A percentile compares a stretch with the other conserved stretches of the same genome.
Evolutionary conservation across 1,140 invertebrate genomes (phyloP).

Genomic region (Tetraneura akinire): DNA sequence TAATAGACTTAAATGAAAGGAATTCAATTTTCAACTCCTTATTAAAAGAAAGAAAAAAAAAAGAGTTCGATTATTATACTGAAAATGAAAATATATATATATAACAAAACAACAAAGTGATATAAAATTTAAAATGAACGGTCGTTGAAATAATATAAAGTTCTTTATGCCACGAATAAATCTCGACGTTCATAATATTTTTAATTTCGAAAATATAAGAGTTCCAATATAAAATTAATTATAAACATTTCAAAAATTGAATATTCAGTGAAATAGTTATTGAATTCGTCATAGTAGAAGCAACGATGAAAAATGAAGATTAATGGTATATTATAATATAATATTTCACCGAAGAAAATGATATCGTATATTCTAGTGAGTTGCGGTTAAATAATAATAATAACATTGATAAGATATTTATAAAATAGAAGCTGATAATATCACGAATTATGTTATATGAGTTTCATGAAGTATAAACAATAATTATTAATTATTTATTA

Average conservation of each 20-base stretch:
- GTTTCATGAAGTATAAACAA: not conserved
- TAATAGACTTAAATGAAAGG: not conserved
- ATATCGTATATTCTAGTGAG: not conserved
- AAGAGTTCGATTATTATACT: not conserved
- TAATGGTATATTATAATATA: constrained; percentile 5
- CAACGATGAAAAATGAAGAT: not conserved
- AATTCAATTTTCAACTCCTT: not conserved
- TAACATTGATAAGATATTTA: no score
- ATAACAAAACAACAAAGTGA: not conserved
- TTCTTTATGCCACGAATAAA: not conserved
- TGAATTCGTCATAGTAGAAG: not conserved
- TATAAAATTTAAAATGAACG: not conserved
- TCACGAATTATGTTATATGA: not conserved
- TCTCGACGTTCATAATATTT: not conserved
- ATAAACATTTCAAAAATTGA: not conserved
- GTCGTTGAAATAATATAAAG: not conserved
- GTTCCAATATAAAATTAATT: not conserved
- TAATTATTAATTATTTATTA: not conserved
- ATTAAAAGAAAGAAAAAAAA: no score
- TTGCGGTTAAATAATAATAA: not conserved
- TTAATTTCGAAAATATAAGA: not conserved
- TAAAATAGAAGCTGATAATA: not conserved
- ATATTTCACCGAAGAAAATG: not conserved
- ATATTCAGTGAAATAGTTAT: not conserved
- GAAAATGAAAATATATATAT: not conserved